Conservation (phyloP, 1,140 invertebrate genomes). For the Rhagoletis zephyria region DNA sequence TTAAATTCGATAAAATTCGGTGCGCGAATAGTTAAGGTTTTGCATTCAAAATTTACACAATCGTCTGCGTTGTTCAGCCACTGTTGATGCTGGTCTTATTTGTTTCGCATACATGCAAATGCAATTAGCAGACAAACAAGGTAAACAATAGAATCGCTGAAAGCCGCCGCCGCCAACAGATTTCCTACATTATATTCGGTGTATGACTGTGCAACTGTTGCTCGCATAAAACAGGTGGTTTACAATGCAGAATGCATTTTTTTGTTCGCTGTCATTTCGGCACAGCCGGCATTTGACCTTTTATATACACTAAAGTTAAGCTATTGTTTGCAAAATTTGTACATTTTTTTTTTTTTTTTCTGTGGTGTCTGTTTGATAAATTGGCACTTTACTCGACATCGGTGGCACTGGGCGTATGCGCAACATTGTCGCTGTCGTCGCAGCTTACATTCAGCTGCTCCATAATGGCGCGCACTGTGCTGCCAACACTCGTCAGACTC, state of each 20-base stretch:
- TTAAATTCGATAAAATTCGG: background rate
- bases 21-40: background rate
- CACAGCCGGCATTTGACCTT: background rate
- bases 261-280: background rate
- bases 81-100: background rate
- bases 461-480: conserved; percentile 69
- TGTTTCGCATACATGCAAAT: background rate
- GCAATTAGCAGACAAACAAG: background rate
- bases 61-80: background rate
- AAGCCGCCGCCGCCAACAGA: background rate
- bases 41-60: background rate
- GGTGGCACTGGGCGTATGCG: conserved; percentile 11
- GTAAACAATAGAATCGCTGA: background rate
- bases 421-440: conserved; percentile 57
- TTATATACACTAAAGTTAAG: background rate
- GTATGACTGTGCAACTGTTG: background rate
- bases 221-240: background rate
- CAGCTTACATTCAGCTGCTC: conserved; percentile 65
- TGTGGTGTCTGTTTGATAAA: background rate
- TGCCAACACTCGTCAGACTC: conserved; percentile 58
- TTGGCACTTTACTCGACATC: background rate
- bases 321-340: background rate
- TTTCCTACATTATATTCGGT: background rate
- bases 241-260: background rate
- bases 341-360: conserved; percentile 5